phyloP scores from a whole-genome alignment of 2,888 invertebrate genomes.

The Patella pellucida region DNA sequence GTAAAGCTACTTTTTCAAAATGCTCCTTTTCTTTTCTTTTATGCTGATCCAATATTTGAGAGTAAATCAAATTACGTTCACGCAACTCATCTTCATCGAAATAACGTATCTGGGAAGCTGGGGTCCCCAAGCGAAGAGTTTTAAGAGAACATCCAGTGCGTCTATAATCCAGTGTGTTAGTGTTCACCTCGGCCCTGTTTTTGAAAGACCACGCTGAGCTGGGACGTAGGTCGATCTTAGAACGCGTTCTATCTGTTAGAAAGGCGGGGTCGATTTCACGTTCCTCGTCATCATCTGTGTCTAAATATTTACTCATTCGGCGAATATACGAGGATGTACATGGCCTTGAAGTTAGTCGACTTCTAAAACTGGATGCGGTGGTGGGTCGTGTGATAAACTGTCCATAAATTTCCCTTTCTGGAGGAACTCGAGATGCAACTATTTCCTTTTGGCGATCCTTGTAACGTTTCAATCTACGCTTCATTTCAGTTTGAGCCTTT shows the following conservation, averaged over 20 bases:
- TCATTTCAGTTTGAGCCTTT: conserved; percentile 33
- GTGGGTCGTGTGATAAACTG: conserved; percentile 25
- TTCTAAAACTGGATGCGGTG: conserved; percentile 3
- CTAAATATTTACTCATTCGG: conserved; percentile 14
- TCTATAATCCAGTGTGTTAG: neutral
- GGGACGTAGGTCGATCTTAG: conserved; percentile 35
- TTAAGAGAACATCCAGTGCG: neutral
- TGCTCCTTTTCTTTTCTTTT: conserved; percentile 24
- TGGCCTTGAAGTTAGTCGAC: conserved; percentile 12
- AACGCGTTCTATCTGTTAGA: conserved; percentile 22
- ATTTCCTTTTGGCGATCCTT: conserved; percentile 36
- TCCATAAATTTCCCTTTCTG: conserved; percentile 15
- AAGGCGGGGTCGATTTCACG: conserved; percentile 11
- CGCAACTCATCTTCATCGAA: conserved; percentile 35
- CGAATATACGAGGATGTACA: conserved; percentile 15
- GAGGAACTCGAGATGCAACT: conserved; percentile 6
- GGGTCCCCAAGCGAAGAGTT: neutral
- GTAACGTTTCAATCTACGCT: conserved; percentile 32
- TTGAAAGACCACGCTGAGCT: conserved; percentile 28
- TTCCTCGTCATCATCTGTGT: conserved; percentile 22
- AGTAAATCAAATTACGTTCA: conserved; percentile 31
- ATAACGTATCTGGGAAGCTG: conserved; percentile 28
- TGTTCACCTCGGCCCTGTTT: neutral
- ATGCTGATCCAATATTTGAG: conserved; percentile 23
- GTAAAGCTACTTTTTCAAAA: conserved; percentile 17